phyloP scores from a whole-genome alignment of 2,797 vertebrate genomes.

The Acanthurus lineatus region DNA sequence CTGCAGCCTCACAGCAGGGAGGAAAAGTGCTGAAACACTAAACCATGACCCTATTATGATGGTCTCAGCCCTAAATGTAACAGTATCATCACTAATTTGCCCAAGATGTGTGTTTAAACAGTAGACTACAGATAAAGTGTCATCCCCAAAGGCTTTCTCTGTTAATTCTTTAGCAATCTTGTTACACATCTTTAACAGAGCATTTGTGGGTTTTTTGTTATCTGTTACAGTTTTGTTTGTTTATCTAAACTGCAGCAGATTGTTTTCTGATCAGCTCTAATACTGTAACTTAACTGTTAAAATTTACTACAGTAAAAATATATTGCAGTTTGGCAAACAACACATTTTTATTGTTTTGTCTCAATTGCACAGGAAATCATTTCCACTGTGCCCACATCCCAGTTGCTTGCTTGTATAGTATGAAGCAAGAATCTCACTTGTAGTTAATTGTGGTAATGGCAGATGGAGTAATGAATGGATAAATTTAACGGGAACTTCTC shows the following conservation, averaged over 20 bases:
- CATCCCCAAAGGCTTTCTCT: slow-evolving; percentile 2
- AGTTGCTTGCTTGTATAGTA: not conserved
- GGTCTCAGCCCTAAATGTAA: slow-evolving; percentile 35
- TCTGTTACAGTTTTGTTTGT: not conserved
- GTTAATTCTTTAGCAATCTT: not conserved
- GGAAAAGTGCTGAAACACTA: slow-evolving; percentile 37
- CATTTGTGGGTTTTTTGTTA: not conserved
- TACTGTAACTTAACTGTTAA: too few relatives aligned
- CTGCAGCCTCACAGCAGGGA: slow-evolving; percentile 30
- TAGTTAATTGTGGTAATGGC: not conserved
- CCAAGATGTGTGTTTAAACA: slow-evolving; percentile 52
- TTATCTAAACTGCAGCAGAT: too few relatives aligned
- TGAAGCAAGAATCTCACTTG: not conserved
- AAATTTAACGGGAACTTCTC: not conserved
- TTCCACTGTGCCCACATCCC: not conserved
- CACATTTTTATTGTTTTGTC: not conserved
- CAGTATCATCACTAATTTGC: slow-evolving; percentile 34
- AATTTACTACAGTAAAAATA: too few relatives aligned
- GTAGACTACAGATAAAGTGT: slow-evolving; percentile 9
- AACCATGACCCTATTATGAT: slow-evolving; percentile 41
- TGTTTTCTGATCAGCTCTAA: too few relatives aligned
- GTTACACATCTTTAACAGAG: not conserved
- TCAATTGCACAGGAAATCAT: not conserved
- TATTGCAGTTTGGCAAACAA: too few relatives aligned
- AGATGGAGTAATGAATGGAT: not conserved